Evolutionary conservation across 2,888 invertebrate genomes (phyloP).

Genomic region (Drosophila setosimentum): DNA sequence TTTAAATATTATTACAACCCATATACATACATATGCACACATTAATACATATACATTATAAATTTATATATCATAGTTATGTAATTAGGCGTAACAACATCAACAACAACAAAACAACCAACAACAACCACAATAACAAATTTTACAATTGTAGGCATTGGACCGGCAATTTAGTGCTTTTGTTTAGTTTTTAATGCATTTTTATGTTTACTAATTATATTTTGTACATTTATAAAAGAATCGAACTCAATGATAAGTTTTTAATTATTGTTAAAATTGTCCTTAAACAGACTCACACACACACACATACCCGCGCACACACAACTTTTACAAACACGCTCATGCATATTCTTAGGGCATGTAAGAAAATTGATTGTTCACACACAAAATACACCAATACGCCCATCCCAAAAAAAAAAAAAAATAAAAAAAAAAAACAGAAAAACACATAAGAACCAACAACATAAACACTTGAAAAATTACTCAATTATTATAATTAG

Average conservation of each 20-base stretch:
- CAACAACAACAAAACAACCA: constrained; percentile 19
- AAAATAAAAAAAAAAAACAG: constrained; percentile 28
- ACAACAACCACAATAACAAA: constrained; percentile 46
- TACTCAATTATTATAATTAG: constrained; percentile 72
- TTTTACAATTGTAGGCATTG: constrained; percentile 71
- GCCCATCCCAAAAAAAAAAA: constrained; percentile 5
- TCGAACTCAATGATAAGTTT: constrained; percentile 73
- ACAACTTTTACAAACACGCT: constrained; percentile 21
- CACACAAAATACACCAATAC: constrained; percentile 16
- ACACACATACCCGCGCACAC: constrained; percentile 25
- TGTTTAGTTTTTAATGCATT: constrained; percentile 73
- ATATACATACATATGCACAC: constrained; percentile 24
- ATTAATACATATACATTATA: constrained; percentile 43
- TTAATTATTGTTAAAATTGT: constrained; percentile 75
- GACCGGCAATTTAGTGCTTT: constrained; percentile 70
- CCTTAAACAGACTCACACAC: constrained; percentile 51
- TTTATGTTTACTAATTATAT: constrained; percentile 77
- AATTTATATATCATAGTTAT: constrained; percentile 68
- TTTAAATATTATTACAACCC: constrained; percentile 58
- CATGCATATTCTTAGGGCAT: constrained; percentile 49
- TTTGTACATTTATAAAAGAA: constrained; percentile 74
- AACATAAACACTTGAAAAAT: constrained; percentile 61
- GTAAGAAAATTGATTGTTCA: constrained; percentile 33
- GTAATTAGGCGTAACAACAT: constrained; percentile 66
- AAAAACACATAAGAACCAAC: constrained; percentile 1